Base-by-base conservation (phyloP, 2,113 vertebrate genomes). In the Neolamprologus sp. region DNA sequence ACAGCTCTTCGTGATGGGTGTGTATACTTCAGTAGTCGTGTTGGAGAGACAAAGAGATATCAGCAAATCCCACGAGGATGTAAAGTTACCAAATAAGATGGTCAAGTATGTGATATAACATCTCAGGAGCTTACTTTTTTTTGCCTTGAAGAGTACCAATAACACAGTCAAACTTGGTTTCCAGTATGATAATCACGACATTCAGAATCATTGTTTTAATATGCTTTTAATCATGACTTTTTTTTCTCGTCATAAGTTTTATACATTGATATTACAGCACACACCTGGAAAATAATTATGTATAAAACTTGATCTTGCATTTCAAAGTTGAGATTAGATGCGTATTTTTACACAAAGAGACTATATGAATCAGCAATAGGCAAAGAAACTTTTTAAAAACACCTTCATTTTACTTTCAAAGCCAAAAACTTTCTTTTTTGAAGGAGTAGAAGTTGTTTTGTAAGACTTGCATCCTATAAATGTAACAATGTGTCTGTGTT, bases 381-480 rank as follows among this genome's bases (percentile, higher is more conserved):
- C 12, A 71, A 71, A 71, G n/a, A 4, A 42, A 23, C n/a, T 4
- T 73, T 45, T 73, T 45, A 3, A 73, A 73, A 45, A 0, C 8
- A 26, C 17, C 21, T 23, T 2, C 37, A 45, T 42, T 73, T 73
- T 73, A 73, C 5, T 26, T 73, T 73, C 12, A 42, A 23, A 42
- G 37, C n/a, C 37, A 26, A 26, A 73, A 45, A 16, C 0, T 0
- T 23, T 71, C 0, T 23, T 71, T 42, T 71, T 42, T 71, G 5
- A 71, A 71, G 65, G 11, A 71, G 35, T 42, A 40, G n/a, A 71
- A 42, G 1, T 71, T 42, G 45, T 73, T 71, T 37, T 68, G 10
- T 40, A 8, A 63, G 60, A 65, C 16, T 65, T 65, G 3, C 2
- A 2, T 65, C 17, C 17, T 5, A 35, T n/a, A n/a, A 65, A 65